These are phyloP conservation scores for Lamellibrachia columna DNA, from an alignment of 2,888 invertebrate genomes.

Conservation along the genomic window DNA sequence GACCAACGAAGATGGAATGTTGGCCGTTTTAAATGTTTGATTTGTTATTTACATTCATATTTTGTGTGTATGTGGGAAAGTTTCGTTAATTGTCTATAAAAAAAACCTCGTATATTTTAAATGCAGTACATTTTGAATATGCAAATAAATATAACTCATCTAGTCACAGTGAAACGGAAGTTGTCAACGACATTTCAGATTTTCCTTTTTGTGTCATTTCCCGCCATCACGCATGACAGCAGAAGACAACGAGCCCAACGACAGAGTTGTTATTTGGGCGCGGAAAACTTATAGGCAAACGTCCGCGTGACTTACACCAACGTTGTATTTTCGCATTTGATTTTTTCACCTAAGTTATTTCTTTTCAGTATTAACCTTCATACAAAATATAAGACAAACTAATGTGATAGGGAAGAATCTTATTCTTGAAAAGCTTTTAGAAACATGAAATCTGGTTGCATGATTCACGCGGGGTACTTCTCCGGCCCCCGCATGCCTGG, in stretches of 20 bases:
- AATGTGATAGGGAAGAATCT: neutral
- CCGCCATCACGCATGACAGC: neutral
- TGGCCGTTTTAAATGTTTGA: neutral
- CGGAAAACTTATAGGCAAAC: neutral
- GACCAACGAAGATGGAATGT: neutral
- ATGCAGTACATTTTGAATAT: neutral
- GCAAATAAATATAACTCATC: neutral
- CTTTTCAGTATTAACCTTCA: neutral
- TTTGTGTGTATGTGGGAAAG: neutral
- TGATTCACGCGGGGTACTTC: neutral
- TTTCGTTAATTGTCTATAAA: neutral
- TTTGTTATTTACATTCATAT: neutral
- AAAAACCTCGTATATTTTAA: neutral
- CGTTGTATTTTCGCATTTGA: neutral
- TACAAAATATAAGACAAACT: neutral
- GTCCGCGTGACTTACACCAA: neutral
- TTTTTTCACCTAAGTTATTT: neutral
- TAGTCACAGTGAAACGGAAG: neutral
- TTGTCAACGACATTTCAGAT: neutral
- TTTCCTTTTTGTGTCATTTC: neutral
- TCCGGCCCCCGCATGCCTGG: neutral
- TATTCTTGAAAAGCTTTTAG: neutral
- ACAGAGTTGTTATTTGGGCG: neutral
- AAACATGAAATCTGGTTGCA: neutral
- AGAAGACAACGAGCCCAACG: neutral